A percentile compares a stretch with the other conserved stretches of the same genome.
These are phyloP conservation scores for Poliocrania exsul DNA, from an alignment of 2,797 vertebrate species.

Conservation along the genomic window DNA sequence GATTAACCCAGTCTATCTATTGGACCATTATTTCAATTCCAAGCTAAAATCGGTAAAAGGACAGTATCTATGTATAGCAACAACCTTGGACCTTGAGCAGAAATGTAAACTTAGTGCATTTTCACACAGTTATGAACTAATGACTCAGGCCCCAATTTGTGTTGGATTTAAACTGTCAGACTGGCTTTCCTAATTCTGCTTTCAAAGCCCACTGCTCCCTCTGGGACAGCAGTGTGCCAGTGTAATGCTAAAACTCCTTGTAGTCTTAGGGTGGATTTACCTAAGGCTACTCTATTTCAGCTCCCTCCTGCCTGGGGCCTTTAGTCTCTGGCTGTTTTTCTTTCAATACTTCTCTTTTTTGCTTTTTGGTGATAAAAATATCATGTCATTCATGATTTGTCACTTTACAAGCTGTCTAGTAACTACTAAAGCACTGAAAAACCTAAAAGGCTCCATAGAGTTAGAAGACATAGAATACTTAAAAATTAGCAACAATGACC, in stretches of 20 bases:
- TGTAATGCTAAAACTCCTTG: background rate
- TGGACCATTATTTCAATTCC: background rate
- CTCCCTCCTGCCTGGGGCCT: background rate
- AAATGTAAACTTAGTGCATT: background rate
- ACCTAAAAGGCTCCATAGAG: background rate
- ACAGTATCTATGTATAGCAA: accelerated
- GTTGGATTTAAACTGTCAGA: background rate
- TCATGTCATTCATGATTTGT: background rate
- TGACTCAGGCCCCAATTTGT: background rate
- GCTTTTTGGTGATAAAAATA: background rate
- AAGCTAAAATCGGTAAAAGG: background rate
- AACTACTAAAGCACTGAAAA: background rate
- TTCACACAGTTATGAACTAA: background rate
- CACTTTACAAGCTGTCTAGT: background rate
- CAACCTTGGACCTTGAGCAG: background rate
- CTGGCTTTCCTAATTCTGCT: background rate
- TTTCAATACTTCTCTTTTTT: background rate
- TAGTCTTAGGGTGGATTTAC: background rate
- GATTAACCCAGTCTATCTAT: background rate
- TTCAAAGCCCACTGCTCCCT: background rate
- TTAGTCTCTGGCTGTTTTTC: background rate
- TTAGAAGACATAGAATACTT: background rate
- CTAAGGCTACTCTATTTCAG: background rate
- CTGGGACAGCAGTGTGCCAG: background rate
- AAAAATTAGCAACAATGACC: background rate